Percentiles rank a stretch among this genome's conserved stretches.
phyloP scores from a whole-genome alignment of 2,888 invertebrate species.

The Tanaodytes sp. region DNA sequence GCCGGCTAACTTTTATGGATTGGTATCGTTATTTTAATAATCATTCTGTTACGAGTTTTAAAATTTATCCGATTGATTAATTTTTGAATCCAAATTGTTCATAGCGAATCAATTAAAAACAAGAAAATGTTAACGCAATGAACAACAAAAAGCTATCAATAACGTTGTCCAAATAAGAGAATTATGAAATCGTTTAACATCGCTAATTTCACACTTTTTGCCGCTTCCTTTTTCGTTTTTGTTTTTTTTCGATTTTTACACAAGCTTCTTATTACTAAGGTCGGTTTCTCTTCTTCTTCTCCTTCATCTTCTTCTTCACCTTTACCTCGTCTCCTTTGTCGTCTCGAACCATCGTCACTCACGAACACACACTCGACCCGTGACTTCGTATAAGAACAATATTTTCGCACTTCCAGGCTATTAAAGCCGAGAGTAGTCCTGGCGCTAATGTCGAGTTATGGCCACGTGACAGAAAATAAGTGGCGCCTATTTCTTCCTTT shows the following conservation, averaged over 20 bases:
- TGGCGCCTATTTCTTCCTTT: slow-evolving; percentile 48
- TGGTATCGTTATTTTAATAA: too few species aligned
- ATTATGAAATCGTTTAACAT: slow-evolving; percentile 19
- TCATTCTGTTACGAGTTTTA: too few species aligned
- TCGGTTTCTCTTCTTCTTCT: slow-evolving; percentile 14
- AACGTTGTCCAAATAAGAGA: not conserved
- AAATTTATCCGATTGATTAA: too few species aligned
- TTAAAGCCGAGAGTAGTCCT: slow-evolving; percentile 54
- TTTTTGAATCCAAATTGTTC: too few species aligned
- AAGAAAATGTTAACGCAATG: too few species aligned
- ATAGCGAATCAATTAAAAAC: too few species aligned
- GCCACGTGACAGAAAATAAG: slow-evolving; percentile 50
- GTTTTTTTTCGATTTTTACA: slow-evolving; percentile 20
- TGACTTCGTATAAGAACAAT: slow-evolving; percentile 10
- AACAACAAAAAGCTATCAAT: too few species aligned
- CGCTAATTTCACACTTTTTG: slow-evolving; percentile 1
- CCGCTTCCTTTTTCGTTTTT: not conserved
- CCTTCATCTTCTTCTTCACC: slow-evolving; percentile 1
- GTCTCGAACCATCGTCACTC: slow-evolving; percentile 15
- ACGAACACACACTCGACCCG: slow-evolving; percentile 2
- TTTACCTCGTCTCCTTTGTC: slow-evolving; percentile 38
- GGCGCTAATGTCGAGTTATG: slow-evolving; percentile 52
- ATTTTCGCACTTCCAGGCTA: slow-evolving; percentile 57
- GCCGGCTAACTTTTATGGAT: too few species aligned
- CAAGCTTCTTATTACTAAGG: slow-evolving; percentile 33